Evolutionary conservation across 2,113 vertebrate species (phyloP).

Genomic region (Odontophorus gujanensis): DNA sequence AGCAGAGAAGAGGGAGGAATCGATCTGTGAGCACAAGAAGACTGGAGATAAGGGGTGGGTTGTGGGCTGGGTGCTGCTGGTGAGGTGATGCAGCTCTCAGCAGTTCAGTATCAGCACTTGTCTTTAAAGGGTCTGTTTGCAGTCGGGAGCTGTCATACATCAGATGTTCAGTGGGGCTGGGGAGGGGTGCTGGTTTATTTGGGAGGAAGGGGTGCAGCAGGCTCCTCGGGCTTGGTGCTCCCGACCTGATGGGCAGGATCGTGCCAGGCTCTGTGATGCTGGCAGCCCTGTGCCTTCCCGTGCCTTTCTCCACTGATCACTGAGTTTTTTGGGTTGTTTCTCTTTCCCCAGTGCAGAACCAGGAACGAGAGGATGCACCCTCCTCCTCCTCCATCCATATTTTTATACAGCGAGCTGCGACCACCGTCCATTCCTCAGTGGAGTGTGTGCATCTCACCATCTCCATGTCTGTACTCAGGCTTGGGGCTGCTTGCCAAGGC

Average conservation of each 20-base stretch:
- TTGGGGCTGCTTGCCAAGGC: neutral
- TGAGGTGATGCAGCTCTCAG: neutral
- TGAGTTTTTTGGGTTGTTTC: neutral
- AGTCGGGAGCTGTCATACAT: conserved; percentile 43
- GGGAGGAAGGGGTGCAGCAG: neutral
- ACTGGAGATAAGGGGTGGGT: conserved; percentile 55
- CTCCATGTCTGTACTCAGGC: neutral
- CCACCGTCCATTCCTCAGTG: fast-evolving
- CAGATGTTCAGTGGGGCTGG: neutral
- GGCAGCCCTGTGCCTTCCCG: neutral
- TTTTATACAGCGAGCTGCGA: fast-evolving
- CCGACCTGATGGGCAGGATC: neutral
- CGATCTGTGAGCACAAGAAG: conserved; percentile 1
- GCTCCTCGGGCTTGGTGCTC: conserved; percentile 1
- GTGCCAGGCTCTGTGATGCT: neutral
- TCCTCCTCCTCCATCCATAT: neutral
- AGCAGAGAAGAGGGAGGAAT: conserved; percentile 21
- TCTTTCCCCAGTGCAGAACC: neutral
- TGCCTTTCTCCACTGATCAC: fast-evolving
- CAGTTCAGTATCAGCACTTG: conserved; percentile 20
- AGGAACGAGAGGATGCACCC: neutral
- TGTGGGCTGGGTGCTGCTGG: conserved; percentile 55
- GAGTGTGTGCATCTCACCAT: fast-evolving
- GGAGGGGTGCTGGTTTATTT: neutral
- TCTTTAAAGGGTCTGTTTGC: neutral